Evolutionary conservation across 2,888 invertebrate species (phyloP), one percentile per base, ranked within the genome.

Genomic region (Orchesella flavescens): DNA sequence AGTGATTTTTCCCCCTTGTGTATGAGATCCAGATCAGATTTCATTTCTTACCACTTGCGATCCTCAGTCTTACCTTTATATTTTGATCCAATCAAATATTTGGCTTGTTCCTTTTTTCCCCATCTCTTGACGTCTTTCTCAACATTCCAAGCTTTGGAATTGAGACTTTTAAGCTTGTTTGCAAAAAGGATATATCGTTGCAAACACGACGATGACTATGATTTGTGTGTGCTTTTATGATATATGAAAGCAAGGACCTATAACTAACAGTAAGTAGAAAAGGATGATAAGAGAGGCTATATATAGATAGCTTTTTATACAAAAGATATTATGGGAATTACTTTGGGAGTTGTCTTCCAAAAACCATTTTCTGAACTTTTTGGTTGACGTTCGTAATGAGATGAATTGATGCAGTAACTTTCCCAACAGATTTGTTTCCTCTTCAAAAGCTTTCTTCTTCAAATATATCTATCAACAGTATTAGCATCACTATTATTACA

Each of bases 81-180:
- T 21, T 46, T 78, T 71, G 65, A 71, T 71, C 78, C 24, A 53
- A 71, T 71, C 61, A 78, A 78, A 78, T 69, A 69, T 77, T 77
- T 69, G 69, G 49, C 63, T 71, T 34, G 63, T 43, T 66, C 24
- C 57, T 24, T 61, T 72, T 57, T 65, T 63, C 71, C 24, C 49
- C 69, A 53, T 61, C 24, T 69, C 12, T 21, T 77, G 68, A 53
- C 46, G 49, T 61, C 63, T 61, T 44, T 55, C 44, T 23, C 7
- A n/a, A 57, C 46, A 76, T 66, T 76, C 68, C 10, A 61, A 44
- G 53, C 17, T 19, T 46, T 53, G 23, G 44, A 24, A 43, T 65
- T 24, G 66, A 65, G 21, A 57, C 44, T 72, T 72, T 79, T 71
- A 63, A 73, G 63, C 72, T 65, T 55, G 44, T 79, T 73, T 73